Evolutionary conservation across 1,140 invertebrate species (phyloP).

Genomic region (Sogatella furcifera): DNA sequence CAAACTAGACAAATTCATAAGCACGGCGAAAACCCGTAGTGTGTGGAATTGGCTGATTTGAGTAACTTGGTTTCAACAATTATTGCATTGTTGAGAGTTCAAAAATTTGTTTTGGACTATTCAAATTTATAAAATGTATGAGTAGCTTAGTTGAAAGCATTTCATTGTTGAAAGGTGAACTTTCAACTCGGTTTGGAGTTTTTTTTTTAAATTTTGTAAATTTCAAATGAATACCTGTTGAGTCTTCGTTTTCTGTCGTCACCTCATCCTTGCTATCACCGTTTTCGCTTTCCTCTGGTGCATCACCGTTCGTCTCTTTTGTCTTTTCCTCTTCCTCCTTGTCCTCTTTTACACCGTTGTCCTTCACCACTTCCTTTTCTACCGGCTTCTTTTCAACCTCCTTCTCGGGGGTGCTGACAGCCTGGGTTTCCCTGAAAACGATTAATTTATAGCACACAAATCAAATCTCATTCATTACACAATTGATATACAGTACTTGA

Average conservation of each 20-base stretch:
- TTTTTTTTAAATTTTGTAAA: neutral
- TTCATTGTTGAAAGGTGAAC: too few species aligned
- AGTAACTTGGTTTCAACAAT: too few species aligned
- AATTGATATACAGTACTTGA: too few species aligned
- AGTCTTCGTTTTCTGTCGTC: conserved; percentile 46
- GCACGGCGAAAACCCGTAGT: too few species aligned
- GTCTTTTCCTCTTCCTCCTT: conserved; percentile 17
- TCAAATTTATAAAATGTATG: too few species aligned
- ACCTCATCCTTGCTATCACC: conserved; percentile 39
- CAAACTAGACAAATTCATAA: too few species aligned
- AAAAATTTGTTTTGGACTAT: too few species aligned
- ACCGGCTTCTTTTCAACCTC: conserved; percentile 40
- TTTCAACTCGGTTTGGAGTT: neutral
- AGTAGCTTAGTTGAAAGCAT: too few species aligned
- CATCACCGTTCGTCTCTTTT: conserved; percentile 9
- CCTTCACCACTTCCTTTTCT: conserved; percentile 27
- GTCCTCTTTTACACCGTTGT: conserved; percentile 26
- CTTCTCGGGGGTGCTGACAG: conserved; percentile 41
- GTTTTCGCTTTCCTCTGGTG: conserved; percentile 12
- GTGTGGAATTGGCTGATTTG: too few species aligned
- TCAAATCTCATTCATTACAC: too few species aligned
- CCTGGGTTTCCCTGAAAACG: conserved; percentile 19
- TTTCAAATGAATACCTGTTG: conserved; percentile 33
- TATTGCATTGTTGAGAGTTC: too few species aligned
- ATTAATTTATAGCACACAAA: neutral